phyloP scores from a whole-genome alignment of 1,140 invertebrate species.

The Penaeus japonicus region DNA sequence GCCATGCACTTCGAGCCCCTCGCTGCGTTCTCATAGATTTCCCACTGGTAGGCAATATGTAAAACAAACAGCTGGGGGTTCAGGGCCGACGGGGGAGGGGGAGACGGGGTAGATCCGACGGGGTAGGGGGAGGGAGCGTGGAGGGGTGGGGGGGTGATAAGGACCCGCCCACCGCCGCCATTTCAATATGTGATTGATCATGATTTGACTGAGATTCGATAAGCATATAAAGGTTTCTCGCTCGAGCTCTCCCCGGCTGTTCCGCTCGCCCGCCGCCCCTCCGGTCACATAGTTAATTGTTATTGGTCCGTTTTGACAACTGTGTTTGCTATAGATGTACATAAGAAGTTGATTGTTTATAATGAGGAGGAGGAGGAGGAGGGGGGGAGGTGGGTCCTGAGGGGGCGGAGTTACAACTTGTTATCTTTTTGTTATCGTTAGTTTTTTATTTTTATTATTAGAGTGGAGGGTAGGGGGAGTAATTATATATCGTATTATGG shows the following conservation, averaged over 20 bases:
- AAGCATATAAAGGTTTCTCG: too few relatives aligned
- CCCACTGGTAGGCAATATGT: conserved; percentile 49
- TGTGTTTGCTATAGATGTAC: conserved; percentile 2
- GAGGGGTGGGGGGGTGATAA: neutral
- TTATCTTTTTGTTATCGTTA: too few relatives aligned
- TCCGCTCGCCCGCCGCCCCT: neutral
- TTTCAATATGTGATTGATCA: too few relatives aligned
- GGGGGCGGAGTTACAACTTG: too few relatives aligned
- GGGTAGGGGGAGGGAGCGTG: neutral
- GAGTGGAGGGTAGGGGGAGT: too few relatives aligned
- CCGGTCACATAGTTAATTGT: neutral
- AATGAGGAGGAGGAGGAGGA: too few relatives aligned
- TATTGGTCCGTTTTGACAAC: conserved; percentile 7
- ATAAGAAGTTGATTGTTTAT: neutral
- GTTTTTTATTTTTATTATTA: too few relatives aligned
- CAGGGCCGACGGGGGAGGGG: neutral
- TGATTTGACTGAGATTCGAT: too few relatives aligned
- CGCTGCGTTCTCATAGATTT: conserved; percentile 46
- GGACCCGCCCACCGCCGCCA: neutral
- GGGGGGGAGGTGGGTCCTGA: too few relatives aligned
- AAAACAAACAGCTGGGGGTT: conserved; percentile 36
- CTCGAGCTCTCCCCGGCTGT: too few relatives aligned
- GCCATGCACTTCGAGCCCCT: conserved; percentile 32
- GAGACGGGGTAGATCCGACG: neutral
- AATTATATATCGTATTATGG: too few relatives aligned